Percentiles rank a stretch among this genome's conserved stretches.
Conservation (phyloP, 2,888 invertebrate species). For the Operophtera brumata region DNA sequence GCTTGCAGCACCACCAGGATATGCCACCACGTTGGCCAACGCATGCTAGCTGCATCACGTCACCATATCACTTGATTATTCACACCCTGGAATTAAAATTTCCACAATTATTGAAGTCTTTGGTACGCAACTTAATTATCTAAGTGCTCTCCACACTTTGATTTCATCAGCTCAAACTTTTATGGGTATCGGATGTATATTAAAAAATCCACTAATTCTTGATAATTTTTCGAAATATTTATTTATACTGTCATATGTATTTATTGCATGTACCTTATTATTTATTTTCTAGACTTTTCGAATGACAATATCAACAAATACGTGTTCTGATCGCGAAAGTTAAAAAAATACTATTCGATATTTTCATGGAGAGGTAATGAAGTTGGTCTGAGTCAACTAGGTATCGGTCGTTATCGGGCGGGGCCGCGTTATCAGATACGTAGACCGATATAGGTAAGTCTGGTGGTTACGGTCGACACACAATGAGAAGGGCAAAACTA, state of each 20-base stretch:
- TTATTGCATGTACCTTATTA: too few species aligned
- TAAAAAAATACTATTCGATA: neutral
- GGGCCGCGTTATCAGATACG: conserved; percentile 69
- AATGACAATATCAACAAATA: too few species aligned
- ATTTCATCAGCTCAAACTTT: neutral
- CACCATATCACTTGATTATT: conserved; percentile 60
- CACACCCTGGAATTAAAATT: conserved; percentile 44
- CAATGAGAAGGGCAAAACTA: conserved; percentile 22
- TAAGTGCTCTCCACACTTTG: too few species aligned
- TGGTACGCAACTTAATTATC: too few species aligned
- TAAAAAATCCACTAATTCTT: neutral
- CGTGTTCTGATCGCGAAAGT: too few species aligned
- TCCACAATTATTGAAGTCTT: neutral
- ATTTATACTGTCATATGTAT: too few species aligned
- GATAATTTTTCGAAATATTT: conserved; percentile 9
- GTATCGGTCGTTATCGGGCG: conserved; percentile 66
- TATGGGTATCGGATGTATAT: neutral
- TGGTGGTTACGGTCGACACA: conserved; percentile 16
- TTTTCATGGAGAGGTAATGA: conserved; percentile 35
- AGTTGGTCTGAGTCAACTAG: conserved; percentile 63
- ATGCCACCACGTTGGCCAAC: conserved; percentile 62
- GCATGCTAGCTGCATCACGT: conserved; percentile 66
- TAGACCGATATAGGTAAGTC: conserved; percentile 30
- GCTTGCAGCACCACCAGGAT: conserved; percentile 53
- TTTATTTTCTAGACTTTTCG: too few species aligned